Evolutionary conservation across 2,797 vertebrate species (phyloP), one percentile per base, ranked within the genome.

Genomic region (Choloepus didactylus): DNA sequence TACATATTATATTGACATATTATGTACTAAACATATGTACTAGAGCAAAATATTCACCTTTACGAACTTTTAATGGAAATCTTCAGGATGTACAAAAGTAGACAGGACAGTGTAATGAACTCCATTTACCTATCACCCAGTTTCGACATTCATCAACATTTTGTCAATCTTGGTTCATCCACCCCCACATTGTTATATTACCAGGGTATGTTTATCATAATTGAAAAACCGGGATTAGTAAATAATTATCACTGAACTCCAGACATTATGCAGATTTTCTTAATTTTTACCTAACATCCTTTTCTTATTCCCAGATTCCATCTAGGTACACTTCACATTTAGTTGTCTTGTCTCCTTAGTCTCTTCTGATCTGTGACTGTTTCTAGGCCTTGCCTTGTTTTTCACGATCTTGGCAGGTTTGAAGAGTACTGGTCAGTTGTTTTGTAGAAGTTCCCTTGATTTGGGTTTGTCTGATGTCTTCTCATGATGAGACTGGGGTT

Each of bases 31-130:
- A 49, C 46, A 49, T 49, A 49, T 10, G 46, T 49, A 56, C 62
- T 70, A 72, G 38, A 85, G 76, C 21, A 89, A 89, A 79, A 75
- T 72, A 87, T 59, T 87, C n/a, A 46, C 62, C 72, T 72, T 62
- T 56, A 38, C 46, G 77, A 51, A 62, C 60, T 67, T 67, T 21
- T 41, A 46, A 72, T 51, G 51, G 46, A 72, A 82, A 95, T 44
- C 27, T 60, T 76, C 38, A 49, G 46, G 10, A 10, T 49, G 46
- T 4, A 49, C 46, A 49, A 49, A 49, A 49, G 46, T 49, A 49
- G 46, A 49, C 10, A 10, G 46, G 46, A 10, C 46, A 49, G 46
- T 49, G 10, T 49, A 10, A 49, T 49, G 46, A 49, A 49, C 10
- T 49, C 46, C 46, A 49, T 49, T 49, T 49, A 10, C 46, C 46